A percentile compares a stretch with the other conserved stretches of the same genome.
Evolutionary conservation across 2,113 vertebrate species (phyloP).

Genomic region (Aleadryas rufinucha): DNA sequence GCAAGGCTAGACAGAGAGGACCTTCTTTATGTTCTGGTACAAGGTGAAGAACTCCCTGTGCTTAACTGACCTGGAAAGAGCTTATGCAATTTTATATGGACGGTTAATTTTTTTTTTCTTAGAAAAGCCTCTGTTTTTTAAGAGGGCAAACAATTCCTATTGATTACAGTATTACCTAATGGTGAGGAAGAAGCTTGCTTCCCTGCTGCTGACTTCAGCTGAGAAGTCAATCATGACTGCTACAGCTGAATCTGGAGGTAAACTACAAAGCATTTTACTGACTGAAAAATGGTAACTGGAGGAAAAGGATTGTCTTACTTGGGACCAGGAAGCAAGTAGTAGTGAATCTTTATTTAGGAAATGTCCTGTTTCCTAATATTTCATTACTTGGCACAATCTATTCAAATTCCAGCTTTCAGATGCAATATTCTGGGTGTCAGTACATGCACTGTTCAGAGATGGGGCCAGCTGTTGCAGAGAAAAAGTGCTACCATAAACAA

Average conservation of each 20-base stretch:
- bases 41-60: constrained; percentile 1
- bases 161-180: not conserved
- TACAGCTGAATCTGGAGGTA: not conserved
- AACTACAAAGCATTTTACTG: not conserved
- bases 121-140: not conserved
- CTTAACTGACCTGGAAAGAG: constrained; percentile 51
- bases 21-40: not conserved
- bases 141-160: not conserved
- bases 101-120: not conserved
- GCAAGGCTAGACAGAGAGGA: not conserved
- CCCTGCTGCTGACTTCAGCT: constrained; percentile 2
- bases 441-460: not conserved
- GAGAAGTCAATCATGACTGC: not conserved
- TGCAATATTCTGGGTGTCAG: not conserved
- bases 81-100: constrained; percentile 10
- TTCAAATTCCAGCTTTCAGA: not conserved
- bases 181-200: not conserved
- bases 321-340: not conserved
- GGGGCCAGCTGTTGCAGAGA: not conserved
- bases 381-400: not conserved
- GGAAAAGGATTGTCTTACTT: not conserved
- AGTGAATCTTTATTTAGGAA: not conserved
- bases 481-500: not conserved
- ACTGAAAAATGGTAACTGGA: not conserved
- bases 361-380: not conserved